A percentile compares a stretch with the other conserved stretches of the same genome.
Conservation (phyloP, 2,888 invertebrate species). For the Ligdia adustata region DNA sequence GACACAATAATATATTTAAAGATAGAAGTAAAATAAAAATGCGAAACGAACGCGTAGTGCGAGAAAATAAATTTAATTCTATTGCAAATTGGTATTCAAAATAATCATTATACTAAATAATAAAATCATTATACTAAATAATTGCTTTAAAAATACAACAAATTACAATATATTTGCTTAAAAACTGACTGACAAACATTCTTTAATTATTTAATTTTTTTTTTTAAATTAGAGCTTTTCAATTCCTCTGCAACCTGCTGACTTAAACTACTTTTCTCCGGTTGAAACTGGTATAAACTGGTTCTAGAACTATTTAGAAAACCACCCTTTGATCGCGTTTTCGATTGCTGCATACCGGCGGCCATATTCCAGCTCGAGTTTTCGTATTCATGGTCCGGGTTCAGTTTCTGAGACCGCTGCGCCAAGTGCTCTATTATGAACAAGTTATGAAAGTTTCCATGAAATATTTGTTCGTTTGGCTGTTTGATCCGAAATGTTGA, state of each 20-base stretch:
- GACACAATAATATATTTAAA: no score
- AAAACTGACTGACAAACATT: neutral
- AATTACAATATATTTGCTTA: no score
- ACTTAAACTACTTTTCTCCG: slow-evolving; percentile 51
- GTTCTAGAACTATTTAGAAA: slow-evolving; percentile 65
- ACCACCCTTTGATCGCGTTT: slow-evolving; percentile 67
- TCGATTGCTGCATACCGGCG: slow-evolving; percentile 62
- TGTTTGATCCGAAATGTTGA: slow-evolving; percentile 3
- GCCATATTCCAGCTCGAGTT: slow-evolving; percentile 45
- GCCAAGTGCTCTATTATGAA: slow-evolving; percentile 18
- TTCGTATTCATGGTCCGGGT: slow-evolving; percentile 38
- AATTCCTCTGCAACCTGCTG: slow-evolving; percentile 21
- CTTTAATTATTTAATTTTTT: no score
- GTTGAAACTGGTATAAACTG: slow-evolving; percentile 50
- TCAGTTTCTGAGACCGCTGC: slow-evolving; percentile 13
- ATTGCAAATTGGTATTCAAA: no score
- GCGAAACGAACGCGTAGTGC: no score
- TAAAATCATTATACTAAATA: no score
- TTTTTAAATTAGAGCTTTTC: no score
- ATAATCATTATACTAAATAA: no score
- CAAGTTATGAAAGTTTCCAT: slow-evolving; percentile 13
- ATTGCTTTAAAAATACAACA: no score
- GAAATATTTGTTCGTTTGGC: slow-evolving; percentile 7
- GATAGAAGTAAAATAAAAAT: no score
- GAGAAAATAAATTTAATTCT: no score